Conservation (phyloP, 2,113 vertebrate species). For the Poecilia latipinna region DNA sequence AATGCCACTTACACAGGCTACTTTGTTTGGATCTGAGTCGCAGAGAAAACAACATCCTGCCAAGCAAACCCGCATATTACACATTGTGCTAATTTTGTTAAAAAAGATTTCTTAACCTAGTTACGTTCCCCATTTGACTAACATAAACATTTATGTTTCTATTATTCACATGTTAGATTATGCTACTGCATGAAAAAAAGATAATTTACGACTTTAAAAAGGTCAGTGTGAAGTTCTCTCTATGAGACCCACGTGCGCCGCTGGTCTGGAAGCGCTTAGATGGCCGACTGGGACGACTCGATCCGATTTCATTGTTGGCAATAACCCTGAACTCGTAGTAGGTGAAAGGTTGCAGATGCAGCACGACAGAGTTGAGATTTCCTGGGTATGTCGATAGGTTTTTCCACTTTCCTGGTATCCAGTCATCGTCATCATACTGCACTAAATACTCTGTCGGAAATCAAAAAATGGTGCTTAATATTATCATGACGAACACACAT, state of each 20-base stretch:
- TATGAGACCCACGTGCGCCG: constrained; percentile 86
- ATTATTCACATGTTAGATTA: too few relatives aligned
- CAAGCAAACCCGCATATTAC: neutral
- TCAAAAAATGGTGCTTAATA: neutral
- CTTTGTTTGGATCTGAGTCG: too few relatives aligned
- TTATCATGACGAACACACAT: neutral
- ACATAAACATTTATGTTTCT: too few relatives aligned
- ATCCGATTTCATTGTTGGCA: constrained; percentile 90
- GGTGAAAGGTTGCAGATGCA: constrained; percentile 89
- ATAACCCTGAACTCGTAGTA: constrained; percentile 95
- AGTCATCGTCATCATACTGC: constrained; percentile 92
- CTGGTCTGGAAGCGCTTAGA: constrained; percentile 91
- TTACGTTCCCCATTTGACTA: too few relatives aligned
- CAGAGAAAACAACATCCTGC: too few relatives aligned
- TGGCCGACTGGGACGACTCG: constrained; percentile 88
- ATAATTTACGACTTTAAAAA: too few relatives aligned
- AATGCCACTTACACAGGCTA: too few relatives aligned
- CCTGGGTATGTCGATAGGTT: constrained; percentile 91
- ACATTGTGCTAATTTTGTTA: too few relatives aligned
- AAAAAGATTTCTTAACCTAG: too few relatives aligned
- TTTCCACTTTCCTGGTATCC: constrained; percentile 88
- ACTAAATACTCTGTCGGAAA: constrained; percentile 85
- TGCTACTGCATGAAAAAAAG: too few relatives aligned
- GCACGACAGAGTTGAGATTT: constrained; percentile 87
- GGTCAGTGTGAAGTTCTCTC: too few relatives aligned